A percentile compares a stretch with the other conserved stretches of the same genome.
These are phyloP conservation scores for Vanessa cardui DNA, from an alignment of 2,888 invertebrate genomes.

Conservation along the genomic window DNA sequence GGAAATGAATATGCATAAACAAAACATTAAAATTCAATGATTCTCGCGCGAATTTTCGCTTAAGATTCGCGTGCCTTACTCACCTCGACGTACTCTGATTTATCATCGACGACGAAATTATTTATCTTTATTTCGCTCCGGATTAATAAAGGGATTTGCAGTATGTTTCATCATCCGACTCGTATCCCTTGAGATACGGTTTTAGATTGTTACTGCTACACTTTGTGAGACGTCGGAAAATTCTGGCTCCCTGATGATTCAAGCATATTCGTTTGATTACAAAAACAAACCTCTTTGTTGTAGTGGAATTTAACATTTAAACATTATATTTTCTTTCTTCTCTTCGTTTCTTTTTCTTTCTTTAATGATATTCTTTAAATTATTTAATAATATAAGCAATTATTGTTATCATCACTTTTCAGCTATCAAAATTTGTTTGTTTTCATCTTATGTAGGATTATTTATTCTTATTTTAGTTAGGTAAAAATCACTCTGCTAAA, in stretches of 20 bases:
- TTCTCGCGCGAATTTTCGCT: too few relatives aligned
- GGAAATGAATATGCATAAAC: too few relatives aligned
- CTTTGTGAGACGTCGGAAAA: conserved; percentile 11
- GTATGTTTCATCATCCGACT: conserved; percentile 13
- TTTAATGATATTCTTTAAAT: too few relatives aligned
- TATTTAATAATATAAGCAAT: too few relatives aligned
- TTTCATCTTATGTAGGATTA: too few relatives aligned
- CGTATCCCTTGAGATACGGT: background rate
- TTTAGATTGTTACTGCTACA: conserved; percentile 7
- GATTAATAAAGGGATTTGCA: conserved; percentile 18
- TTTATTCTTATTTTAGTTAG: too few relatives aligned
- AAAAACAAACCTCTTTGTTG: conserved; percentile 6
- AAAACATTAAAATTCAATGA: too few relatives aligned
- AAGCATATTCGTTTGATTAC: conserved; percentile 4
- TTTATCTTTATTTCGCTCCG: background rate
- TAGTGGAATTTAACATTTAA: conserved; percentile 9
- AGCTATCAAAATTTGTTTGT: too few relatives aligned
- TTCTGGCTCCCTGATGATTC: conserved; percentile 3
- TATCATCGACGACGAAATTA: background rate
- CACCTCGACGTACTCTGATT: too few relatives aligned
- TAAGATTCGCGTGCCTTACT: too few relatives aligned
- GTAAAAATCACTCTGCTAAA: too few relatives aligned
- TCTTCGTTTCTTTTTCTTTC: background rate
- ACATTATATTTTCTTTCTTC: background rate
- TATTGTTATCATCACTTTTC: too few relatives aligned